Evolutionary conservation across 2,113 vertebrate species (phyloP), one percentile per base, ranked within the genome.

Genomic region (Callorhinus ursinus): DNA sequence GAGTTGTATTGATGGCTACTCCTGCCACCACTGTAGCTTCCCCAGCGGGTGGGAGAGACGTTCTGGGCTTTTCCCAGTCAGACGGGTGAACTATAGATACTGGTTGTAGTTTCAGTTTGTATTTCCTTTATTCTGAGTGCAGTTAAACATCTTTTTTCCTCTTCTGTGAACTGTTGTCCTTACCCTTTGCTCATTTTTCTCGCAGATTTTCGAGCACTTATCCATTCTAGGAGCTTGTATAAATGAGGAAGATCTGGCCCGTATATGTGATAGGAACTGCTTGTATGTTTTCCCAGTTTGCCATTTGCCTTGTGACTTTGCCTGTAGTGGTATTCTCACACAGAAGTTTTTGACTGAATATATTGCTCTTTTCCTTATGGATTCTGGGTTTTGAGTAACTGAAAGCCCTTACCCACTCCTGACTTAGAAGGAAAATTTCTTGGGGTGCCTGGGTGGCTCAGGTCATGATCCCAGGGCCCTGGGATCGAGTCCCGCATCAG

Each of bases 351-450:
- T 61, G 57, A 86, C 39, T 36, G 86, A 91, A 46, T 74, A 49
- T 24, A 22, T 67, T 7, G 16, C 63, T 83, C 57, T 97, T 88
- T 95, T 89, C 90, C 18, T 84, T 65, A 79, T 59, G n/a, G 81
- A 57, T 69, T 95, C 61, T 95, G 63, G 51, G 72, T 95, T 96
- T 80, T 84, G n/a, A 91, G 31, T 88, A 39, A 84, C n/a, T 59
- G 49, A 91, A 85, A 92, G 83, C 57, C 61, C 19, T 8, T 59
- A 88, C 42, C 71, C 74, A 46, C 12, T 88, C 87, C 59, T 90
- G 79, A 83, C 55, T 91, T 65, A 28, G 11, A 61, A 90, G 51
- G 19, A 53, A 80, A 82, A 49, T 96, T 96, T 79, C 71, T 95
- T 90, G 39, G 46, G 46, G 46, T 8, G 46, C 46, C 46, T 46